Evolutionary conservation across 2,797 vertebrate species (phyloP), one percentile per base, ranked within the genome.

Genomic region (Acanthis flammea): DNA sequence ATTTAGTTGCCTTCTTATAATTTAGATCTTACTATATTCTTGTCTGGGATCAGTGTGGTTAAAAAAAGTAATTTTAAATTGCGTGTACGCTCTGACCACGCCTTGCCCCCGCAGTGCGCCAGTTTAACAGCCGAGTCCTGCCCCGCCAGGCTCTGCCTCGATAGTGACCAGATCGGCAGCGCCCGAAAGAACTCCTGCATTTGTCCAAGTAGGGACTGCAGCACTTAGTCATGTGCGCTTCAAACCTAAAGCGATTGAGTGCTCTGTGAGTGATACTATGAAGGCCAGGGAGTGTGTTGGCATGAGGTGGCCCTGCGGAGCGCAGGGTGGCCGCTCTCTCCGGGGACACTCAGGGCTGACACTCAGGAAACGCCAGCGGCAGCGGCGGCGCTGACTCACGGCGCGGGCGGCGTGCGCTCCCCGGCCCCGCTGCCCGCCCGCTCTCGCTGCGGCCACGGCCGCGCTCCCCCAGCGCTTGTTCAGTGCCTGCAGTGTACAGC

Each of bases 291-390:
- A 75, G 33, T 2, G 68, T 35, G 62, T 24, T 89, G 87, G 95
- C 86, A 73, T 22, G 12, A 7, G 4, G 67, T 9, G 54, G 47
- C 81, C 61, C 70, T 66, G 27, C 28, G 10, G 79, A 94, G 92
- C 94, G 72, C 58, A 39, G 30, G 94, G 82, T 70, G 84, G 65
- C 87, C 88, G 45, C 76, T 74, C 9, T 19, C 8, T 24, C 50
- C 71, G 6, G 61, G 92, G 65, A 31, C 89, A 41, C 39, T 41
- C 39, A 41, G 19, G 94, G 76, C 89, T 68, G 95, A 23, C 61
- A 37, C 14, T 33, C 78, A 68, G 94, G 96, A 95, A 96, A 86
- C 83, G 76, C 35, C 88, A 75, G 90, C 5, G 90, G 87, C 1
- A 67, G 88, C 62, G n/a, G 39, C 11, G 1, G 68, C 4, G 2